Conservation (phyloP, 1,140 invertebrate genomes). For the Acromyrmex echinatior region DNA sequence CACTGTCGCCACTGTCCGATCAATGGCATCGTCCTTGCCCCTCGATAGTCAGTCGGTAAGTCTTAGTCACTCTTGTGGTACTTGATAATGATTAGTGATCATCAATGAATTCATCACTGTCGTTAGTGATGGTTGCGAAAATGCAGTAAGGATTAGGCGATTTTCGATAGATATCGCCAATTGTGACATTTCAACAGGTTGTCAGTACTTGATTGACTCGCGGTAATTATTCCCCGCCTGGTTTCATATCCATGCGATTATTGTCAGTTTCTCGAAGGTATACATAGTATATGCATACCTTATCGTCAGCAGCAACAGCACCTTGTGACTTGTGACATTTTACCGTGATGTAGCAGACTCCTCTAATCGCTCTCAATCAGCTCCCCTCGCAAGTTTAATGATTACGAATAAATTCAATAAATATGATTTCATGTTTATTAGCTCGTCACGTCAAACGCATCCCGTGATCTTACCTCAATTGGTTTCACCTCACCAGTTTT, state of each 20-base stretch:
- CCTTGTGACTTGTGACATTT: slow-evolving; percentile 76
- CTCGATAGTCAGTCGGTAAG: no score
- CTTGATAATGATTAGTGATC: no score
- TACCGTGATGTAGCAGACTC: slow-evolving; percentile 78
- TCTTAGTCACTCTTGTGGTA: no score
- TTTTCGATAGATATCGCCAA: slow-evolving; percentile 72
- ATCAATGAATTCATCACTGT: no score
- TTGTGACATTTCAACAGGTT: slow-evolving; percentile 62
- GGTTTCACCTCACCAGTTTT: not conserved
- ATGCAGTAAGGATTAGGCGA: slow-evolving; percentile 69
- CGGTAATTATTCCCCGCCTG: no score
- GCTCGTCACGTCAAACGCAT: no score
- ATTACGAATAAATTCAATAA: slow-evolving; percentile 17
- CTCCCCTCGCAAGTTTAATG: slow-evolving; percentile 1
- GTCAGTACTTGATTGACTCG: slow-evolving; percentile 19
- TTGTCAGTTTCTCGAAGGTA: no score
- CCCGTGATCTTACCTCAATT: no score
- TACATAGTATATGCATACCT: not conserved
- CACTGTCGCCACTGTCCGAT: no score
- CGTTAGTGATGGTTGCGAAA: slow-evolving; percentile 67
- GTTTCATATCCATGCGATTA: not conserved
- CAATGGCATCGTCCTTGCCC: no score
- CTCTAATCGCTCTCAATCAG: slow-evolving; percentile 71
- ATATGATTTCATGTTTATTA: not conserved
- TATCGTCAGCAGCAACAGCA: not conserved